These are phyloP conservation scores for Caenorhabditis sulstoni DNA, from an alignment of 2,888 invertebrate species.

Conservation along the genomic window DNA sequence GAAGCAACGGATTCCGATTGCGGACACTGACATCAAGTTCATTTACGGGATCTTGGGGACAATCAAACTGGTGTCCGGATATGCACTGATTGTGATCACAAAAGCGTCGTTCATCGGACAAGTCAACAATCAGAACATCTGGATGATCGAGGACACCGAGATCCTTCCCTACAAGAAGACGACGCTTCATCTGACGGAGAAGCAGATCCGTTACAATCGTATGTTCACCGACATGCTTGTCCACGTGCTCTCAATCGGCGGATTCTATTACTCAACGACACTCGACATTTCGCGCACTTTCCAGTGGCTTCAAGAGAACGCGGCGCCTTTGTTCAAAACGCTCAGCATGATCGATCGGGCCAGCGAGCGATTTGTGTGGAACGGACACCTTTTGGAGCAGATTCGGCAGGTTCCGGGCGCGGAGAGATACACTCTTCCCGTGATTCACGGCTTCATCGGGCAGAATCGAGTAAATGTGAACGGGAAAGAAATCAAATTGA, in stretches of 20 bases:
- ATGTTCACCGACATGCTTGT: conserved; percentile 91
- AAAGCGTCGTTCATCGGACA: conserved; percentile 73
- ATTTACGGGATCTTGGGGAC: conserved; percentile 78
- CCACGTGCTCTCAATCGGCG: conserved; percentile 88
- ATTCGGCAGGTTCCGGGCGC: conserved; percentile 65
- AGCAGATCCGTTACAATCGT: conserved; percentile 86
- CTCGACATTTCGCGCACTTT: conserved; percentile 66
- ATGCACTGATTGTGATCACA: conserved; percentile 74
- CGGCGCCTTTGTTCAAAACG: conserved; percentile 72
- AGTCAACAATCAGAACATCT: conserved; percentile 77
- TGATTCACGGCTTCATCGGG: conserved; percentile 91
- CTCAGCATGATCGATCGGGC: conserved; percentile 81
- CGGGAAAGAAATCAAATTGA: conserved; percentile 89
- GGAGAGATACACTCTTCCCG: conserved; percentile 86
- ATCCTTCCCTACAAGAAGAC: conserved; percentile 89
- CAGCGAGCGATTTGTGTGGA: conserved; percentile 95
- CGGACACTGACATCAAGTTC: conserved; percentile 72
- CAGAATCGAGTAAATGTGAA: conserved; percentile 85
- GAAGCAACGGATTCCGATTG: conserved; percentile 71
- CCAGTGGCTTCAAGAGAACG: conserved; percentile 81
- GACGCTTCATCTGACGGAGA: conserved; percentile 88
- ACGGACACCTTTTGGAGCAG: conserved; percentile 85
- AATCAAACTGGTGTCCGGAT: conserved; percentile 77
- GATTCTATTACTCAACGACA: conserved; percentile 94
- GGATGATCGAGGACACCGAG: conserved; percentile 79